Base-by-base conservation (phyloP, 2,113 vertebrate genomes). In the Antigone vipio region DNA sequence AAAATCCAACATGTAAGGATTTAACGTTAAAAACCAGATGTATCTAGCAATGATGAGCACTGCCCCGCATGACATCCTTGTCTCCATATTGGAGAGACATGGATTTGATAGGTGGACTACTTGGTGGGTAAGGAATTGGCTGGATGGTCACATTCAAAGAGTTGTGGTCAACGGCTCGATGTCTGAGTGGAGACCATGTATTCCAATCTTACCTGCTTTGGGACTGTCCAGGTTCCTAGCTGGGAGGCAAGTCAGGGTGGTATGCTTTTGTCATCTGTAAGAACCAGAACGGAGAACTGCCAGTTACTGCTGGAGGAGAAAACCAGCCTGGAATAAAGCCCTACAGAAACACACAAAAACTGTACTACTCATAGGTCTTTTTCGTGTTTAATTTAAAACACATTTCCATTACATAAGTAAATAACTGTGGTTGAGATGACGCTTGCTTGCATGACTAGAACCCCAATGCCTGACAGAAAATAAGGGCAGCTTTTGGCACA, bases 141-240 rank as follows among this genome's bases (percentile, higher is more conserved):
- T 42, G 40, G 40, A 42, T 12, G 40, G 40, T 42, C 40, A 42
- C 40, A 42, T 42, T 42, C 40, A 40, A 40, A 40, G 40, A 40
- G 11, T 40, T 40, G 40, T 40, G 40, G 40, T 40, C 40, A 40
- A 40, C 40, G 40, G 13, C 44, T 44, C 13, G 44, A 44, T 44
- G 44, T 15, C 44, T 44, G 44, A 44, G 44, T 44, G 44, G 44
- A 44, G 44, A 44, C 23, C 26, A 29, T 1, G 1, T 34, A 32
- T 44, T 73, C 49, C 38, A 58, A 16, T 84, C 98, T 98, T 91
- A 99, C 98, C 98, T 98, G 98, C 98, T 98, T 98, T 98, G n/a
- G 98, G 98, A 95, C 98, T 98, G 92, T 99, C 98, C 23, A 98
- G 98, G 83, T 99, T 99, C 97, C 99, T 99, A 97, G 98, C 98